Evolutionary conservation across 1,140 invertebrate genomes (phyloP).

Genomic region (Hestina assimilis): DNA sequence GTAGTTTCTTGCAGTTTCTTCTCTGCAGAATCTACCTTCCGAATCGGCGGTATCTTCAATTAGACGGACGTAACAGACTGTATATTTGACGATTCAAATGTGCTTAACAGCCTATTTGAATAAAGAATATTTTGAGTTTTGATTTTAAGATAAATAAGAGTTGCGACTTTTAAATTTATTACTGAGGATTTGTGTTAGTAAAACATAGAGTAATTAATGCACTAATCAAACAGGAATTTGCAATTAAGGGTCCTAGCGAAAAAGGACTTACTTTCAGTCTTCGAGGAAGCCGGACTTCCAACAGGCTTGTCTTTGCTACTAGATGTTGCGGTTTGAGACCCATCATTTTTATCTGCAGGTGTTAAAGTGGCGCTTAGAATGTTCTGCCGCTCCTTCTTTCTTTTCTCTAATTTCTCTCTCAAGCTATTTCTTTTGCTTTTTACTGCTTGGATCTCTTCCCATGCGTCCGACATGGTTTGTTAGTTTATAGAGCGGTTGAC

Average conservation of each 20-base stretch:
- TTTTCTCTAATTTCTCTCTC: slow-evolving; percentile 92
- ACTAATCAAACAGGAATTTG: too few relatives aligned
- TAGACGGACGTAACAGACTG: too few relatives aligned
- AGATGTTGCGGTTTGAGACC: slow-evolving; percentile 38
- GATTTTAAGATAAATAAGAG: too few relatives aligned
- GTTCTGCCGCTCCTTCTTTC: slow-evolving; percentile 91
- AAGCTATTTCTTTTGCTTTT: slow-evolving; percentile 94
- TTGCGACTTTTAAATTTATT: too few relatives aligned
- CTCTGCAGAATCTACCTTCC: too few relatives aligned
- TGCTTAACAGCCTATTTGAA: too few relatives aligned
- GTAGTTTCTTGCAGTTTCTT: too few relatives aligned
- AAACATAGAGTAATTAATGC: too few relatives aligned
- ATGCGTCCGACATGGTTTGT: slow-evolving; percentile 70
- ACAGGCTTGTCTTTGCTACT: slow-evolving; percentile 52
- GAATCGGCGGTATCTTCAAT: too few relatives aligned
- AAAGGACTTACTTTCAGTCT: slow-evolving; percentile 56
- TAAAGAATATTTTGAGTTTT: too few relatives aligned
- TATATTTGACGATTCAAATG: too few relatives aligned
- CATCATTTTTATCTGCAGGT: slow-evolving; percentile 54
- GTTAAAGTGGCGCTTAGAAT: slow-evolving; percentile 67
- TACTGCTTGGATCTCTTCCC: slow-evolving; percentile 76
- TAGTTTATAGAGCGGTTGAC: slow-evolving; percentile 13
- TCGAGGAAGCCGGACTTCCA: slow-evolving; percentile 47
- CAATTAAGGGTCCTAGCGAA: not conserved
- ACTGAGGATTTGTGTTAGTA: too few relatives aligned